phyloP scores from a whole-genome alignment of 2,888 invertebrate genomes.

The Pseudanteris insignis region DNA sequence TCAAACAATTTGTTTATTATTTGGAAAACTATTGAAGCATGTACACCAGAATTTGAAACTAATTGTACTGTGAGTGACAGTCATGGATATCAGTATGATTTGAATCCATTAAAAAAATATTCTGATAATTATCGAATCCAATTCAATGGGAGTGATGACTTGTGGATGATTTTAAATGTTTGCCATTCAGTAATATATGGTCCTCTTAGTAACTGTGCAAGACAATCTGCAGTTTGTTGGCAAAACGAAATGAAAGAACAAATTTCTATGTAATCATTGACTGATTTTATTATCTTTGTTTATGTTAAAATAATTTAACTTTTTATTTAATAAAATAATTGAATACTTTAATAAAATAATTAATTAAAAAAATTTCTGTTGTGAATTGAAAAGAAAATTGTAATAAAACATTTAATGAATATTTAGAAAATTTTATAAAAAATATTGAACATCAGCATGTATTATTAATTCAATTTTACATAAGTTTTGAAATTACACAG shows the following conservation, averaged over 20 bases:
- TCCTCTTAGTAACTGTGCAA: slow-evolving; percentile 29
- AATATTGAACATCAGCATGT: too few relatives aligned
- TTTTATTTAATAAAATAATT: too few relatives aligned
- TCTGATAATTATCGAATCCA: slow-evolving; percentile 55
- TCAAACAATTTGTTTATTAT: slow-evolving; percentile 47
- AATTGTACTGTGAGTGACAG: slow-evolving; percentile 50
- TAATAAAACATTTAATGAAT: too few relatives aligned
- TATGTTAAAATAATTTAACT: too few relatives aligned
- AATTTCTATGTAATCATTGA: too few relatives aligned
- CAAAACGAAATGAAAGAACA: slow-evolving; percentile 19
- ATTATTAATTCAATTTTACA: too few relatives aligned
- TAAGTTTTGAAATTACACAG: too few relatives aligned
- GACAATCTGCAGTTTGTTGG: slow-evolving; percentile 31
- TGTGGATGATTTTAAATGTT: slow-evolving; percentile 54
- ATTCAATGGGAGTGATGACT: slow-evolving; percentile 30
- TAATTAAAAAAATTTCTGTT: too few relatives aligned
- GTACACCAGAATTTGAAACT: slow-evolving; percentile 35
- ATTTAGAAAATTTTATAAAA: too few relatives aligned
- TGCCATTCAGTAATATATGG: slow-evolving; percentile 57
- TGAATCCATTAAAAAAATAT: slow-evolving; percentile 50
- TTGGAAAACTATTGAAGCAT: slow-evolving; percentile 56
- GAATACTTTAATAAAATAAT: too few relatives aligned
- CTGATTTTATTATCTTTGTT: too few relatives aligned
- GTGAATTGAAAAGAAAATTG: too few relatives aligned
- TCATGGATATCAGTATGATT: slow-evolving; percentile 51